Base-by-base conservation (phyloP, 30 jellyfish, hydroid and myxozoan species). In the Calvadosia cruxmelitensis region DNA sequence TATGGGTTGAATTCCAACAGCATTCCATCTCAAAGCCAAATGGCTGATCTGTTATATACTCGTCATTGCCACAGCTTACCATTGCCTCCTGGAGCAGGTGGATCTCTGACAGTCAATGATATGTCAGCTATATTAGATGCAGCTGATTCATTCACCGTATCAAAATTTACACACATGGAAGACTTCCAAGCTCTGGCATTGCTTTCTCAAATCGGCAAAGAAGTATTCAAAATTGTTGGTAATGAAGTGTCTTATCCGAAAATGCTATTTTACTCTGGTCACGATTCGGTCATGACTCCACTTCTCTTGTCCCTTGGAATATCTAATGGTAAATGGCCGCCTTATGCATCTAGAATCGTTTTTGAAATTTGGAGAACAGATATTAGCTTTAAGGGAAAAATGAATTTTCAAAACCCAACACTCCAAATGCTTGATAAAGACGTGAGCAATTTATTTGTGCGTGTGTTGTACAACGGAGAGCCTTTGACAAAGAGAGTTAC, bases 281-380 rank as follows among this genome's bases (percentile, higher is more conserved):
- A 91, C 66, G 99, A 91, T 63, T 75, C 95, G 0, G 75, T 78
- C 42, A 66, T 91, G 27, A 34, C 86, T 2, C 99, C 99, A 0
- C 62, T 91, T 1, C 53, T 91, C n/a, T 34, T 57, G 26, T 15
- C 51, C 27, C 75, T 91, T 1, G 94, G 94, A 1, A 82, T 67
- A 3, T 70, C 72, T 49, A 81, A 82, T 35, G 84, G 84, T 27
- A 82, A 76, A 33, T 91, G 99, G 99, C 99, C 99, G 29, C 95
- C 95, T 20, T 91, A 82, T 70, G 99, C 99, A 29, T 91, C 99
- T 0, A 77, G 99, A 49, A 72, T 91, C 2, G 82, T 91, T 2
- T 53, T 91, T 69, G 99, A 91, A 63, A 33, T 91, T 64, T 91
- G 94, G 94, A 30, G 61, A 29, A 68, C 66, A 61, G 33, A 64